Evolutionary conservation across 2,888 invertebrate species (phyloP), one percentile per base, ranked within the genome.

Genomic region (Ochropleura leucogaster): DNA sequence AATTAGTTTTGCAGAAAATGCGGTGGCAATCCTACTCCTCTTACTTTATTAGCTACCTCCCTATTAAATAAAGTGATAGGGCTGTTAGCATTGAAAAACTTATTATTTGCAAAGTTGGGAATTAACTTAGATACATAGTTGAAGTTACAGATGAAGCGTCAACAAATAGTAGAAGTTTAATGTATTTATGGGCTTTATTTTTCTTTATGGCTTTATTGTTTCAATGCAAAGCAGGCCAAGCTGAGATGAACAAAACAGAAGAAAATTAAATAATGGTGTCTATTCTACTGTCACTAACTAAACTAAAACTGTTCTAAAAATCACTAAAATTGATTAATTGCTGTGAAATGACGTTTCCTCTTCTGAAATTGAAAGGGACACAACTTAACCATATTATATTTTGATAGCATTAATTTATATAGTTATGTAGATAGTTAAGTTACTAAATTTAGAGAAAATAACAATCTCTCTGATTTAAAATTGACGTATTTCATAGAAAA

Each of bases 1-100:
- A 82, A 84, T 84, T 84, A 84, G 81, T 55, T 76, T 68, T 66
- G 51, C 53, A 76, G 80, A 80, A 80, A 83, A 82, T 64, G 84
- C 47, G 80, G 80, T 59, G 62, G 84, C 63, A 63, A 72, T 72
- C 71, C 67, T 46, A 70, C 51, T 57, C 64, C 40, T 63, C 65
- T 74, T 79, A 75, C 74, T 80, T 83, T 68, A 79, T 68, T 60
- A 74, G 18, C 16, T 60, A 69, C 62, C 59, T 65, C 51, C 47
- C 46, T 68, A 68, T 68, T 79, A 79, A 74, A 79, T 74, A 83
- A 79, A 67, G 59, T 67, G 80, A 70, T 70, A 70, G 55, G 55
- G 14, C 10, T 68, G 64, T 83, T 68, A 69, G 44, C 63, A 72
- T 82, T 77, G 82, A 72, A 72, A 63, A 67, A 74, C 10, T 74